Evolutionary conservation across 2,888 invertebrate genomes (phyloP).

Genomic region (Dryomyza anilis): DNA sequence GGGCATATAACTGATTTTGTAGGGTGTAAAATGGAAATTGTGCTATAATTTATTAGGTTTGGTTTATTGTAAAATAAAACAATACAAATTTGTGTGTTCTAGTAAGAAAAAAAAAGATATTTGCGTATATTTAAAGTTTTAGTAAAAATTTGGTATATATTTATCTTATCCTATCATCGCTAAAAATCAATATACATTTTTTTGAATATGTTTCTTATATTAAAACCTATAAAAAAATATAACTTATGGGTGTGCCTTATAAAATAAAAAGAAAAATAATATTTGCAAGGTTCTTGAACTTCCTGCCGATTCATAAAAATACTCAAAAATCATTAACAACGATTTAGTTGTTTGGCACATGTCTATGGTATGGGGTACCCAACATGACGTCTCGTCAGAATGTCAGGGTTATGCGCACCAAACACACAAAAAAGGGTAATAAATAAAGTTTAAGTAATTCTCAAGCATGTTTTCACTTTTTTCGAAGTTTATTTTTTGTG

Average conservation of each 20-base stretch:
- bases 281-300: not conserved
- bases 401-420: slow-evolving; percentile 2
- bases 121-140: too few relatives aligned
- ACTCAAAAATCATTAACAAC: not conserved
- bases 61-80: too few relatives aligned
- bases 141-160: too few relatives aligned
- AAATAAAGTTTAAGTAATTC: not conserved
- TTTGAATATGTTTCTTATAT: too few relatives aligned
- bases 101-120: too few relatives aligned
- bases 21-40: not conserved
- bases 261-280: too few relatives aligned
- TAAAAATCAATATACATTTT: too few relatives aligned
- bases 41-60: too few relatives aligned
- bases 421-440: not conserved
- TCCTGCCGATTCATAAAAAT: not conserved
- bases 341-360: not conserved
- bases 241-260: not conserved
- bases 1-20: not conserved
- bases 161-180: too few relatives aligned
- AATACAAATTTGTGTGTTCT: too few relatives aligned
- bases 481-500: not conserved
- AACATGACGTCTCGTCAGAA: not conserved
- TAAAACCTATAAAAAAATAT: too few relatives aligned
- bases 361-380: too few relatives aligned
- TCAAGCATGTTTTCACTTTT: not conserved